Conservation (phyloP, 2,888 invertebrate species). For the Epistrophe eligans region DNA sequence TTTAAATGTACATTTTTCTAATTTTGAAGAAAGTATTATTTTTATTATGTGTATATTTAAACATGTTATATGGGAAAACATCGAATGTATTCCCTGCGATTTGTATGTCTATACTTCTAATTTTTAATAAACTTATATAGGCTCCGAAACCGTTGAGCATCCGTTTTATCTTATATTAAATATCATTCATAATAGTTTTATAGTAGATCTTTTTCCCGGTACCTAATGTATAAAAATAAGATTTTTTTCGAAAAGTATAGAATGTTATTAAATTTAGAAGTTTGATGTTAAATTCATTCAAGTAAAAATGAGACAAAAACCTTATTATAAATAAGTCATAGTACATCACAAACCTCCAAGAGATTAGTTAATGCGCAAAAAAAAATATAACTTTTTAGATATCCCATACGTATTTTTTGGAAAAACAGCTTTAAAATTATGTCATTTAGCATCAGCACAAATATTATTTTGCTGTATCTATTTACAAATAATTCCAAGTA, state of each 20-base stretch:
- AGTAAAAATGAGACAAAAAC: neutral
- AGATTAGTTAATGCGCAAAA: neutral
- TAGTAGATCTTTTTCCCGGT: constrained; percentile 43
- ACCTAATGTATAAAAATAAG: constrained; percentile 53
- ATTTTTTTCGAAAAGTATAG: constrained; percentile 28
- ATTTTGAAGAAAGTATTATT: constrained; percentile 78
- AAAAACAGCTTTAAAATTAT: neutral
- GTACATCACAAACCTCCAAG: neutral
- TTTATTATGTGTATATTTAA: constrained; percentile 45
- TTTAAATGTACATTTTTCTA: constrained; percentile 71
- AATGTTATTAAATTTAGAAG: constrained; percentile 15
- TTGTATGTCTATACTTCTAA: constrained; percentile 56
- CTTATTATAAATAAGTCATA: constrained; percentile 12
- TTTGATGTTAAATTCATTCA: constrained; percentile 20
- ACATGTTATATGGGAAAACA: constrained; percentile 55
- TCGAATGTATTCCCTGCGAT: constrained; percentile 61
- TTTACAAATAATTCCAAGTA: constrained; percentile 7
- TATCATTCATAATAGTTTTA: constrained; percentile 62
- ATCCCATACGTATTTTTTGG: constrained; percentile 13
- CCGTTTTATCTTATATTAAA: constrained; percentile 77
- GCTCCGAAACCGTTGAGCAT: constrained; percentile 84
- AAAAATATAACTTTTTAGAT: neutral
- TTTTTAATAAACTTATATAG: constrained; percentile 77
- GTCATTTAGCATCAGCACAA: constrained; percentile 7
- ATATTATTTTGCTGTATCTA: neutral